A percentile compares a stretch with the other conserved stretches of the same genome.
phyloP scores from a whole-genome alignment of 2,888 invertebrate species.

The Campopleginae sp. region DNA sequence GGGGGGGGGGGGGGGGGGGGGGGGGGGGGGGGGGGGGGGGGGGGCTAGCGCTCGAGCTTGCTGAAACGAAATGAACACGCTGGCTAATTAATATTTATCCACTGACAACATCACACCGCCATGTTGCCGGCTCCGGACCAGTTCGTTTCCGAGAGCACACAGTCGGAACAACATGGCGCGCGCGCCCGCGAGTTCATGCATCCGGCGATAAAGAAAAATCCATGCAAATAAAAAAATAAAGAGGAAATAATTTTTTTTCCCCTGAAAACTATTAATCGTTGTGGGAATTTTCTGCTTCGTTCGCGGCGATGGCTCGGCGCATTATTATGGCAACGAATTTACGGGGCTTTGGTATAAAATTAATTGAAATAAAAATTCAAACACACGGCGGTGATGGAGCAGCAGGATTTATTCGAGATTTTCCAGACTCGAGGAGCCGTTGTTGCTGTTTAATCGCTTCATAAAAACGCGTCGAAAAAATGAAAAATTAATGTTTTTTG shows the following conservation, averaged over 20 bases:
- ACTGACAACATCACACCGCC: conserved; percentile 75
- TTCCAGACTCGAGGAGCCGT: neutral
- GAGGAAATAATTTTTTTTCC: neutral
- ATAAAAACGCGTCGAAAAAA: neutral
- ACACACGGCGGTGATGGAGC: no score
- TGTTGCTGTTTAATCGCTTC: neutral
- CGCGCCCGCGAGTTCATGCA: neutral
- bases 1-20: no score
- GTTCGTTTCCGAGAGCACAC: neutral
- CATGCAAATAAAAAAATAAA: conserved; percentile 1
- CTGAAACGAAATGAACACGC: conserved; percentile 80
- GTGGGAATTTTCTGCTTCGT: neutral
- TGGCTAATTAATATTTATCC: conserved; percentile 84
- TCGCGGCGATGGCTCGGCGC: neutral
- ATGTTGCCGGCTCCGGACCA: conserved; percentile 47
- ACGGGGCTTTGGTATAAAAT: no score
- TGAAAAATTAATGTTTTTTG: neutral
- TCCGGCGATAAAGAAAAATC: neutral
- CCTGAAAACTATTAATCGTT: neutral
- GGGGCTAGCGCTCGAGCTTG: conserved; percentile 68
- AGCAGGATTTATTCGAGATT: neutral
- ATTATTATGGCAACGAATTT: neutral
- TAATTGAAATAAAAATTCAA: no score
- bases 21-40: no score
- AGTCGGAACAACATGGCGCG: conserved; percentile 24